Evolutionary conservation across 2,888 invertebrate genomes (phyloP), one percentile per base, ranked within the genome.

Genomic region (Unio pictorum): DNA sequence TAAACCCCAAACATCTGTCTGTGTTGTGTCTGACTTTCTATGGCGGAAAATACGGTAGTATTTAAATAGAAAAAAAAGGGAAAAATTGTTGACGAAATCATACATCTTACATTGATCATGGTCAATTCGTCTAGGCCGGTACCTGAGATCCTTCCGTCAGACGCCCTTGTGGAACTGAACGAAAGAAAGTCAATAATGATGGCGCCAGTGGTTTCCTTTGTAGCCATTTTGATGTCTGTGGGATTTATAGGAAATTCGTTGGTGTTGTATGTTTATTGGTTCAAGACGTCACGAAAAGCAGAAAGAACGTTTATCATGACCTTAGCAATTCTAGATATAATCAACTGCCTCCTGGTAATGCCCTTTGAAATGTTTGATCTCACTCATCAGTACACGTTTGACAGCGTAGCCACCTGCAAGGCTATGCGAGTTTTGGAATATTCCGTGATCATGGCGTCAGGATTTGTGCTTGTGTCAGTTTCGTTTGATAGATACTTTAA

Each of bases 361-460:
- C 81, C 81, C 2, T 80, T 82, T 68, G 82, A 82, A 68, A 73
- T 82, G 34, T 78, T 75, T 55, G 82, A 82, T 63, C 67, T 82
- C 15, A 64, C 72, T 58, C 75, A 79, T 60, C 79, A 75, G 54
- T 74, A 72, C 20, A 67, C 69, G 20, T 81, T 81, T 61, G 58
- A 66, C 20, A 58, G 71, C 6, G 64, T 54, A 2, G 69, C 63
- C 1, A 23, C 76, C 1, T 82, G 81, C 63, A 81, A 81, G 68
- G 54, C 74, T 7, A 73, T 75, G 55, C 67, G 82, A 17, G 72
- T 79, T 34, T 45, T 77, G 28, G 80, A 81, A 66, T 77, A 74
- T 63, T 23, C 71, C 3, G 64, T 79, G 0, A 74, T 81, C n/a
- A 55, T 82, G 45, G 66, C 79, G 0, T 74, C 80, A 1, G 82